Base-by-base conservation (phyloP, 2,888 invertebrate genomes). In the Busseola fusca region DNA sequence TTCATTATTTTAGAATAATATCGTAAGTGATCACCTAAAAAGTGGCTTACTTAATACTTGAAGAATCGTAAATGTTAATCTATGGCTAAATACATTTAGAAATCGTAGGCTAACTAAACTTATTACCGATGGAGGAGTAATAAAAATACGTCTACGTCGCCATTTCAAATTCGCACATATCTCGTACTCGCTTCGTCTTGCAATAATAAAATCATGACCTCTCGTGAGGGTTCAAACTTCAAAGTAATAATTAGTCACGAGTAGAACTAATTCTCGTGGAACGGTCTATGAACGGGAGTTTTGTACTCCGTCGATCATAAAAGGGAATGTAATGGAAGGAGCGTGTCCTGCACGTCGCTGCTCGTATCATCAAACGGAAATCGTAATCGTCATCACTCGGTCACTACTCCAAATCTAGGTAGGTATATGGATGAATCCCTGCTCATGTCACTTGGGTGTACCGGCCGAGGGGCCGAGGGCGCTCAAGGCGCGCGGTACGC, bases 61-160 rank as follows among this genome's bases (percentile, higher is more conserved):
- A 87, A 89, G 85, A 90, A 91, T 84, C 89, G 89, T 90, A 89
- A 88, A 86, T 84, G 88, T 92, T 92, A 93, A 91, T 91, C 92
- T 94, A 92, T 90, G 89, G 90, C 92, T 93, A 92, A 91, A 90
- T 93, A 93, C 84, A 89, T 91, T 91, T 90, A 91, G 90, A 88
- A 91, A 92, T 81, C 74, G 81, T 78, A 81, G 90, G 90, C 88
- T 92, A 93, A 91, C 89, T 91, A 90, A 93, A 90, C 87, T 90
- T 91, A 92, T 88, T 87, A 90, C 88, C 87, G 92, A 92, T 90
- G 86, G 84, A 88, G 87, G 88, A 86, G 88, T 88, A 87, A 88
- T 87, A 88, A 86, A 86, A 89, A 89, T 88, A 91, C 87, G 86
- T 87, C 84, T 87, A 91, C 83, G 84, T 87, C 86, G 85, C 84